Percentiles rank a stretch among this genome's conserved stretches.
Conservation (phyloP, 2,888 invertebrate genomes). For the Calephelis perditalis region DNA sequence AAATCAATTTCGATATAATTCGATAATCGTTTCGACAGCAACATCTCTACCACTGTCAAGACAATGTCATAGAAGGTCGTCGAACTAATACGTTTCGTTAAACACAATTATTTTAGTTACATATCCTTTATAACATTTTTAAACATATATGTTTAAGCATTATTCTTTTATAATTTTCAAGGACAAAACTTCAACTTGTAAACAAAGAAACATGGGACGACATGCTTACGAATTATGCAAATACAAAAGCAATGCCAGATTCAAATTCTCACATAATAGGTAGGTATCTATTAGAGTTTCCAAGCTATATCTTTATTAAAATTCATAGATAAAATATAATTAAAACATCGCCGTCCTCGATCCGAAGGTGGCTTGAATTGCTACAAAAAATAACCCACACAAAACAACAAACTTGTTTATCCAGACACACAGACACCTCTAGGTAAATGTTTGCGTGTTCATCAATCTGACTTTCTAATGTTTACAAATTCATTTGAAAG, state of each 20-base stretch:
- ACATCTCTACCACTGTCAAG: conserved; percentile 34
- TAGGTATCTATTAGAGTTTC: too few species aligned
- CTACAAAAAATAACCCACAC: not conserved
- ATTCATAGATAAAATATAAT: too few species aligned
- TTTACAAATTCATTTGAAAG: not conserved
- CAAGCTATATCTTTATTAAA: too few species aligned
- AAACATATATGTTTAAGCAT: too few species aligned
- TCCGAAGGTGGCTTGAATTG: not conserved
- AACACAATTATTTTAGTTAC: not conserved
- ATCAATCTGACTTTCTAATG: conserved; percentile 2
- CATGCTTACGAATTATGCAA: too few species aligned
- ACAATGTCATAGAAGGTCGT: conserved; percentile 53
- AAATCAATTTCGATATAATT: not conserved
- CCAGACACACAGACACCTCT: not conserved
- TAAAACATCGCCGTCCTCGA: too few species aligned
- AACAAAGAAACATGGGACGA: too few species aligned
- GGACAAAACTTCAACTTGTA: too few species aligned
- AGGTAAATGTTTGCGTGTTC: not conserved
- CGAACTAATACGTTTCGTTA: conserved; percentile 30
- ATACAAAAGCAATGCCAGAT: too few species aligned
- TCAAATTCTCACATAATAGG: too few species aligned
- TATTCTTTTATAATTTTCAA: too few species aligned
- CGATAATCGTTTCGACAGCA: not conserved
- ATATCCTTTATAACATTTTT: not conserved
- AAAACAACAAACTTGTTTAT: conserved; percentile 6